These are phyloP conservation scores for Lingula anatina DNA, from an alignment of 2,888 invertebrate species.

Conservation along the genomic window DNA sequence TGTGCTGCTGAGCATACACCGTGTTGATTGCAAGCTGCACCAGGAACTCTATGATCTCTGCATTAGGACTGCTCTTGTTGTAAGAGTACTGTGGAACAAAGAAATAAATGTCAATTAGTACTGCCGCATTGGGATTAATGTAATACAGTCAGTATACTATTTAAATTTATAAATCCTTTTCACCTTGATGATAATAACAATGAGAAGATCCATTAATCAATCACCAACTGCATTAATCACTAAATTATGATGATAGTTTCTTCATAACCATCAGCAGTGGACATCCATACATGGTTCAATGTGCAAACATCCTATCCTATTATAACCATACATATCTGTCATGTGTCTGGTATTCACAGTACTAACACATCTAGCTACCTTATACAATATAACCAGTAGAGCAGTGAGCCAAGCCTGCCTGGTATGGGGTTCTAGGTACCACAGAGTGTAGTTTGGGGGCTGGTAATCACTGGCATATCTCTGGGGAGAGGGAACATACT, in stretches of 20 bases:
- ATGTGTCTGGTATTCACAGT: too few species aligned
- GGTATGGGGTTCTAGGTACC: conserved; percentile 80
- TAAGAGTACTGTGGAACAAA: conserved; percentile 46
- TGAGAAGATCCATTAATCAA: too few species aligned
- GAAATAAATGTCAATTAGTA: background rate
- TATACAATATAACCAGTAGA: conserved; percentile 87
- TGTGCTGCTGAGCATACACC: conserved; percentile 84
- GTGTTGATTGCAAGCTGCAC: conserved; percentile 88
- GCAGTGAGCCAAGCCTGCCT: conserved; percentile 90
- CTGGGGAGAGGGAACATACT: conserved; percentile 78
- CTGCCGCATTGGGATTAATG: background rate
- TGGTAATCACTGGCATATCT: conserved; percentile 60
- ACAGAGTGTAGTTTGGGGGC: conserved; percentile 74
- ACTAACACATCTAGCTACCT: conserved; percentile 65
- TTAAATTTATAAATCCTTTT: background rate
- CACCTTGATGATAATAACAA: too few species aligned
- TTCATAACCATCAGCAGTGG: too few species aligned
- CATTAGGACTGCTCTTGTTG: conserved; percentile 34
- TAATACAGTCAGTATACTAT: background rate
- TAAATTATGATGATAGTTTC: too few species aligned
- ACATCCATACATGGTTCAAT: too few species aligned
- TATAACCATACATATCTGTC: too few species aligned
- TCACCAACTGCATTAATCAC: too few species aligned
- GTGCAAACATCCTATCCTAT: too few species aligned
- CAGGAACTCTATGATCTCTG: conserved; percentile 62